Base-by-base conservation (phyloP, 2,888 invertebrate species). In the Auanema sp. region DNA sequence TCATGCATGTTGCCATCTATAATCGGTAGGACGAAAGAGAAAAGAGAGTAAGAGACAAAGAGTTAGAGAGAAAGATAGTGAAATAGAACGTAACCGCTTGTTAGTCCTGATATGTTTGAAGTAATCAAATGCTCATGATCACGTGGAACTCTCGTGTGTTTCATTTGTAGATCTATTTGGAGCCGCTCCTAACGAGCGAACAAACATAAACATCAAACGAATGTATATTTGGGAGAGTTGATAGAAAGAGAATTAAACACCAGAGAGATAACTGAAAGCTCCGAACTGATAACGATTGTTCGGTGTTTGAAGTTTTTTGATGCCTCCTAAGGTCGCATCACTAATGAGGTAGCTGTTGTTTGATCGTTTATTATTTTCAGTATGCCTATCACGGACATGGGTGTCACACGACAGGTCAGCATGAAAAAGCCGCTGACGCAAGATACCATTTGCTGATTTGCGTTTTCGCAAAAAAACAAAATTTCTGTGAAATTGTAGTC, bases 1-100 rank as follows among this genome's bases (percentile, higher is more conserved):
- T 24, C 21, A 23, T 47, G 23, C 33, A 52, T 49, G 49, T 53
- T 60, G 52, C 23, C 43, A 52, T 59, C 50, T 51, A 59, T 52
- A 42, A 52, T 59, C 25, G 18, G 18, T 49, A 25, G n/a, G 21
- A 33, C 14, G 40, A 50, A 21, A 40, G 8, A 18, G 14, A 10
- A 16, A 25, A 43, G 16, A 59, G 50, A 33, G 4, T 5, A 33
- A 33, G 8, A 33, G 8, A 33, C 3, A 8, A 33, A 8, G 33
- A 33, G 33, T 33, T n/a, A n/a, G n/a, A n/a, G n/a, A n/a, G n/a
- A 33, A 8, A 33, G 33, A 33, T 33, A 5, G 33, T 33, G 33
- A 33, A 58, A 59, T 49, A 52, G 41, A 51, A 58, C 50, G 51
- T 50, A 43, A 59, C 51, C 52, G 59, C 41, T 43, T 50, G 1